These are phyloP conservation scores for Lepilemur septentrionalis DNA, from an alignment of 2,797 vertebrate species.

Conservation along the genomic window DNA sequence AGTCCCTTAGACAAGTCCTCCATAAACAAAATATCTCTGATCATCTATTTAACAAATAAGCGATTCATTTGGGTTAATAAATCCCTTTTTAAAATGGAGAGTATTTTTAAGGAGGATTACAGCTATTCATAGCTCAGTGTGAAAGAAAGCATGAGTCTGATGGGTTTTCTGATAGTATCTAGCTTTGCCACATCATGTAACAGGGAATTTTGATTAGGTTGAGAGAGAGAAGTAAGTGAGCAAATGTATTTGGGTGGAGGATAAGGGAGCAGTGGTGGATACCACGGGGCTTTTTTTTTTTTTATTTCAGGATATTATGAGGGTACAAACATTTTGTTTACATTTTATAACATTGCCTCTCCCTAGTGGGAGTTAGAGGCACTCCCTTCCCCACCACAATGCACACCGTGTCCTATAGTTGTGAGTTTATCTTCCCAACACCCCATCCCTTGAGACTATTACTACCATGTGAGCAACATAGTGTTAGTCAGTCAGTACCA, in stretches of 20 bases:
- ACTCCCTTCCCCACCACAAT: no score
- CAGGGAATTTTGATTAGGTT: not conserved
- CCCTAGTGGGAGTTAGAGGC: no score
- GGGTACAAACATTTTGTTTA: no score
- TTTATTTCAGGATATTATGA: no score
- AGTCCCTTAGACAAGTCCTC: not conserved
- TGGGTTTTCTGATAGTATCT: not conserved
- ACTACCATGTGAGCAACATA: no score
- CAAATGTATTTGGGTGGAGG: not conserved
- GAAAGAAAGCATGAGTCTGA: not conserved
- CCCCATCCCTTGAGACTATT: no score
- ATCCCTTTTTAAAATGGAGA: not conserved
- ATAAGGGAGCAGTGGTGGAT: no score
- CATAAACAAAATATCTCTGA: not conserved
- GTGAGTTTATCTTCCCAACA: no score
- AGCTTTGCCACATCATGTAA: not conserved
- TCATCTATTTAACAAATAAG: not conserved
- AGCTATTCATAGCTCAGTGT: not conserved
- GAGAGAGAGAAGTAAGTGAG: not conserved
- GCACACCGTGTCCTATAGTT: no score
- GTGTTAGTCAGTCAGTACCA: no score
- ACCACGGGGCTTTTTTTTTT: no score
- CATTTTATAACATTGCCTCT: no score
- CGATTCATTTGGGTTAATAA: constrained; percentile 7
- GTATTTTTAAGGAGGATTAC: not conserved